Evolutionary conservation across 2,888 invertebrate species (phyloP).

Genomic region (Acleris emargana): DNA sequence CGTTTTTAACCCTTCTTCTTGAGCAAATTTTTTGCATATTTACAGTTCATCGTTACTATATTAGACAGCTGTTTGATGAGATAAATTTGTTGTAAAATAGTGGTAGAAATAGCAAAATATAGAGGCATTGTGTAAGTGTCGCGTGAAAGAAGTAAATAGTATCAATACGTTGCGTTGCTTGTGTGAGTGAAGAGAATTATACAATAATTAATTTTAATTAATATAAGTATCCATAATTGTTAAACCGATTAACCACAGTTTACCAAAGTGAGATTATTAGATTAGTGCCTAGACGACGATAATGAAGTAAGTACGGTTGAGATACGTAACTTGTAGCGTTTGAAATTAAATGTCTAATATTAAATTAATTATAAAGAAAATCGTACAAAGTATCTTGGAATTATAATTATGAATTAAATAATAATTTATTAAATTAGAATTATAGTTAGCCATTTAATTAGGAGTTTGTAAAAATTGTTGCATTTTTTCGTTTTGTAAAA

Average conservation of each 20-base stretch:
- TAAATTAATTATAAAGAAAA: slow-evolving; percentile 46
- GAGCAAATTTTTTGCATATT: neutral
- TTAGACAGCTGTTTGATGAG: neutral
- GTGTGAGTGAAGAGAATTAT: slow-evolving; percentile 30
- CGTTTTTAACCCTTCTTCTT: no score
- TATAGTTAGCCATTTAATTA: slow-evolving; percentile 42
- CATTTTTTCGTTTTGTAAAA: slow-evolving; percentile 77
- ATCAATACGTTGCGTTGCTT: slow-evolving; percentile 14
- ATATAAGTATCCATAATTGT: slow-evolving; percentile 45
- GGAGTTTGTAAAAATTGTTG: slow-evolving; percentile 66
- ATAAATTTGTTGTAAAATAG: slow-evolving; percentile 15
- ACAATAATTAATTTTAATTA: slow-evolving; percentile 31
- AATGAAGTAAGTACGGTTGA: slow-evolving; percentile 21
- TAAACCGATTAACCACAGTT: slow-evolving; percentile 81
- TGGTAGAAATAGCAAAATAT: slow-evolving; percentile 10
- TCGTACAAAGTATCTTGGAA: slow-evolving; percentile 79
- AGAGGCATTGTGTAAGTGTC: slow-evolving; percentile 26
- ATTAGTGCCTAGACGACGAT: slow-evolving; percentile 46
- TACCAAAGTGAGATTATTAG: slow-evolving; percentile 85
- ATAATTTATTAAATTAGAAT: slow-evolving; percentile 73
- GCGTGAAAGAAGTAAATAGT: slow-evolving; percentile 14
- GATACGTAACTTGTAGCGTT: slow-evolving; percentile 17
- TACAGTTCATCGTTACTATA: neutral
- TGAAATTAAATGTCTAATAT: slow-evolving; percentile 13
- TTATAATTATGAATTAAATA: slow-evolving; percentile 47